A percentile compares a stretch with the other conserved stretches of the same genome.
Evolutionary conservation across 1,140 invertebrate species (phyloP).

Genomic region (Globodera ellingtonae): DNA sequence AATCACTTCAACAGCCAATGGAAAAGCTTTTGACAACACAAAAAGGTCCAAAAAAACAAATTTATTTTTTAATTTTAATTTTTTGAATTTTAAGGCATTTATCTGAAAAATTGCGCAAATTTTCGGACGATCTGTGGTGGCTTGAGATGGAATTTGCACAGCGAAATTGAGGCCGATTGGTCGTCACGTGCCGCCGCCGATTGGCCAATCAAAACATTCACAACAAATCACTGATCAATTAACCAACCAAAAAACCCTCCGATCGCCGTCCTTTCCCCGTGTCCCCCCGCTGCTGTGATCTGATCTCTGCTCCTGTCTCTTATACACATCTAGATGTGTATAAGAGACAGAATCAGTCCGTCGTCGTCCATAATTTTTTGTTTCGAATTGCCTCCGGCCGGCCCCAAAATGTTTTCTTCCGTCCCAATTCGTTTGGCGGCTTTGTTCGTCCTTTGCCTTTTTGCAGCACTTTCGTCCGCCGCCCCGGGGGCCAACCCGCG

Average conservation of each 20-base stretch:
- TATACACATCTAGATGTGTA: no score
- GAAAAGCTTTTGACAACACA: background rate
- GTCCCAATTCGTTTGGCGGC: background rate
- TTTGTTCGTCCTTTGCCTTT: background rate
- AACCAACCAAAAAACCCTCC: background rate
- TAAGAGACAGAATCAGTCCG: no score
- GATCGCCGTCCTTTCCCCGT: background rate
- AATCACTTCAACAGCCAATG: background rate
- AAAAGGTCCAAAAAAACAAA: background rate
- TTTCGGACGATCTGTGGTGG: background rate
- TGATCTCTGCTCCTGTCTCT: background rate
- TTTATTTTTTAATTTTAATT: background rate
- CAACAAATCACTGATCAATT: background rate
- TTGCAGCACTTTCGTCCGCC: background rate
- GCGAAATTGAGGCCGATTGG: background rate
- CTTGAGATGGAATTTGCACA: conserved; percentile 1
- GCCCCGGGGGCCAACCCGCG: background rate
- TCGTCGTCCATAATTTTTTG: no score
- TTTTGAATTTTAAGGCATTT: background rate
- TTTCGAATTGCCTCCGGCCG: no score
- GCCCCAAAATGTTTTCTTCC: background rate
- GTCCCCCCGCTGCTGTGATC: background rate
- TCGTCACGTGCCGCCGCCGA: no score
- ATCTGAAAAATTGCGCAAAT: background rate
- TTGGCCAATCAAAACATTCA: background rate